Percentiles rank a stretch among this genome's conserved stretches.
These are phyloP conservation scores for Lapara coniferarum DNA, from an alignment of 2,888 invertebrate species.

Conservation along the genomic window DNA sequence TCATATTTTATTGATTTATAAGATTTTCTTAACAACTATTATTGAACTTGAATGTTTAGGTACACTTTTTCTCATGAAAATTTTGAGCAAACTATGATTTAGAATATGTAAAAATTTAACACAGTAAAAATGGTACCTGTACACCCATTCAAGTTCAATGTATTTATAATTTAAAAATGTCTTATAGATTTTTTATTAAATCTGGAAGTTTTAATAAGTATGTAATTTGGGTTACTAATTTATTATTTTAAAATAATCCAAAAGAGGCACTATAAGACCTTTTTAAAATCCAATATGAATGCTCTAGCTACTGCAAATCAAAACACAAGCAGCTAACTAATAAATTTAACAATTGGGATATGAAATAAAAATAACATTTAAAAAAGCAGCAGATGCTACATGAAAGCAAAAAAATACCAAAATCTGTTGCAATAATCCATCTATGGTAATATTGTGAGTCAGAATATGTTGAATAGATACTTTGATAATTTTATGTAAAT, in stretches of 20 bases:
- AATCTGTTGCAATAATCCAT: conserved; percentile 43
- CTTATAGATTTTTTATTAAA: conserved; percentile 6
- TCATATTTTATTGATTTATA: neutral
- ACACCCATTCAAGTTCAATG: conserved; percentile 15
- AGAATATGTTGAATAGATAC: no score
- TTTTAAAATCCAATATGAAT: conserved; percentile 2
- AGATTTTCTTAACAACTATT: neutral
- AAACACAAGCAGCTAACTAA: conserved; percentile 46
- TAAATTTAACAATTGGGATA: conserved; percentile 39
- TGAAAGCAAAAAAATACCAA: conserved; percentile 40
- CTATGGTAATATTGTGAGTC: conserved; percentile 31
- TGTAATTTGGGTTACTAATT: no score
- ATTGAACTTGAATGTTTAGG: conserved; percentile 7
- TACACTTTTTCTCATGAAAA: neutral
- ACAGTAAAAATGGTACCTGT: neutral
- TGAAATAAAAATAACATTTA: conserved; percentile 39
- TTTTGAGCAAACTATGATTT: neutral
- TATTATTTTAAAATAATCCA: no score
- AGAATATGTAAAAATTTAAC: neutral
- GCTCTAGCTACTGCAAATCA: conserved; percentile 33
- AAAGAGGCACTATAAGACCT: neutral
- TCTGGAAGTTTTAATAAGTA: neutral
- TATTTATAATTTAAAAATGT: neutral
- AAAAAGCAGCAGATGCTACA: conserved; percentile 46
- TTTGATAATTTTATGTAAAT: no score